These are phyloP conservation scores for Athalia rosae DNA, from an alignment of 2,888 invertebrate species.

Conservation along the genomic window DNA sequence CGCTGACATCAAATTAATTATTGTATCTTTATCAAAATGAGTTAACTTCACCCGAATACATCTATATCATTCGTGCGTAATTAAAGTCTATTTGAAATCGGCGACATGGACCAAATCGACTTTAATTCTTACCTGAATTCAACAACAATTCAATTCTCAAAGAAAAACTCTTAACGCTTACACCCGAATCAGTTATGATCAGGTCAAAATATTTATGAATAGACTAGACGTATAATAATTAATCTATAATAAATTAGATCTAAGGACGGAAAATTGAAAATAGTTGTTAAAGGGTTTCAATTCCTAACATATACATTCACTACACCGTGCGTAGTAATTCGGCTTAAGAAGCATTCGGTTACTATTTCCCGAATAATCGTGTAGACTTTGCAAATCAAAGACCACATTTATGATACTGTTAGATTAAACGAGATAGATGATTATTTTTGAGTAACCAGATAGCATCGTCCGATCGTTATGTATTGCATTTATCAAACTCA, in stretches of 20 bases:
- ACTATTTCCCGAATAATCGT: not conserved
- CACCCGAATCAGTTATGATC: not conserved
- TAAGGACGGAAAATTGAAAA: conserved; percentile 72
- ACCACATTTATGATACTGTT: not conserved
- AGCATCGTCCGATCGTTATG: conserved; percentile 27
- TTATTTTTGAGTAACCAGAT: conserved; percentile 20
- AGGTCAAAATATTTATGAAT: conserved; percentile 13
- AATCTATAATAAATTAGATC: conserved; percentile 69
- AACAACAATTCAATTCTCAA: not conserved
- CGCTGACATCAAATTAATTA: not conserved
- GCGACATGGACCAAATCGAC: not conserved
- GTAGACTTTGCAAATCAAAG: conserved; percentile 11
- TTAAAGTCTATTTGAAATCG: conserved; percentile 2
- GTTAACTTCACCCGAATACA: not conserved
- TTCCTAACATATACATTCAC: not conserved
- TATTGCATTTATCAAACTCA: not conserved
- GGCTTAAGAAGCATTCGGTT: not conserved
- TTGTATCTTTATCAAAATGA: conserved; percentile 1
- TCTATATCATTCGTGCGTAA: conserved; percentile 15
- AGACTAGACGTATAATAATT: conserved; percentile 38
- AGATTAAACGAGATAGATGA: conserved; percentile 1
- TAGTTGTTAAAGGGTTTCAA: conserved; percentile 26
- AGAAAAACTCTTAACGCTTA: conserved; percentile 1
- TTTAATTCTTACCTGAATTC: not conserved
- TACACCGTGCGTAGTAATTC: not conserved